Percentiles rank a stretch among this genome's conserved stretches.
These are phyloP conservation scores for Onychostruthus taczanowskii DNA, from an alignment of 2,113 vertebrate species.

Conservation along the genomic window DNA sequence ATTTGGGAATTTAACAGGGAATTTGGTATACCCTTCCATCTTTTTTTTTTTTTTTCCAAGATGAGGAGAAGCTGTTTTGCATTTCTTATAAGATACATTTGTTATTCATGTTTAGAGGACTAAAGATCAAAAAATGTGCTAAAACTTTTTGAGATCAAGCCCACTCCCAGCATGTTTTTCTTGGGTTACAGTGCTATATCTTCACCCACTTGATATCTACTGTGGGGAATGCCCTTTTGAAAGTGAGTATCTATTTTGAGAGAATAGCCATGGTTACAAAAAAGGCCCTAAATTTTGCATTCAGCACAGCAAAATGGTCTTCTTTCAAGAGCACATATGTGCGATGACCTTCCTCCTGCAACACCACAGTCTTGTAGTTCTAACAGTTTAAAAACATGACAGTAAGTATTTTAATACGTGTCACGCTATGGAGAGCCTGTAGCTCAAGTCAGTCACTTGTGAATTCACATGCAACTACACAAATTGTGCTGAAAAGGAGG, in stretches of 20 bases:
- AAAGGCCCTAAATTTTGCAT: not conserved
- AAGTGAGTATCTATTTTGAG: constrained; percentile 38
- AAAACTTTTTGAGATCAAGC: not conserved
- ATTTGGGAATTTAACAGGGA: not conserved
- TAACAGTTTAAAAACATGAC: not conserved
- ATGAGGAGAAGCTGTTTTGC: not conserved
- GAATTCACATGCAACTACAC: not conserved
- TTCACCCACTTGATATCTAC: constrained; percentile 20
- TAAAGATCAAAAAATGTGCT: constrained; percentile 32
- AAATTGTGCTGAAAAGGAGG: not conserved
- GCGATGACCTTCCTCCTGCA: not conserved
- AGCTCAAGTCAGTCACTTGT: not conserved
- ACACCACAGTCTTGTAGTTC: not conserved
- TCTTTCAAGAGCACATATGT: not conserved
- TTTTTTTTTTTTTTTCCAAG: not conserved
- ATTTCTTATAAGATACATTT: not conserved
- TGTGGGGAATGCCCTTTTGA: constrained; percentile 25
- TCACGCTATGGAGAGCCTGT: not conserved
- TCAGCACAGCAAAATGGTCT: not conserved
- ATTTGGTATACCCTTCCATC: not conserved
- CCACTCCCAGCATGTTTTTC: constrained; percentile 4
- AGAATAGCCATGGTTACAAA: constrained; percentile 45
- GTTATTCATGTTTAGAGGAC: not conserved
- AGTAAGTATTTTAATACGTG: not conserved
- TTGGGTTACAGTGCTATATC: not conserved